These are phyloP conservation scores for Probosciger aterrimus DNA, from an alignment of 2,113 vertebrate genomes.

Conservation along the genomic window DNA sequence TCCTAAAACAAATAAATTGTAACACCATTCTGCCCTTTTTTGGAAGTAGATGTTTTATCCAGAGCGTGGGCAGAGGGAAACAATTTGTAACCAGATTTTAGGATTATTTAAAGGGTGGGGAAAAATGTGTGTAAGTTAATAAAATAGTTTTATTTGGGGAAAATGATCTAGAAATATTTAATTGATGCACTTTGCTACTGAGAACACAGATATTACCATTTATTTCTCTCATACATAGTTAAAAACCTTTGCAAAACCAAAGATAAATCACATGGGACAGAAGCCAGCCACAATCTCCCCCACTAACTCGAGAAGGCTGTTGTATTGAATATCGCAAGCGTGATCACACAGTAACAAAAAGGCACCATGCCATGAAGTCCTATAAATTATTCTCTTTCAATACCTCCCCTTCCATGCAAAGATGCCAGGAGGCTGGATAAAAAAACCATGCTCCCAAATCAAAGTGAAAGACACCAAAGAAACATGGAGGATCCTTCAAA, in stretches of 20 bases:
- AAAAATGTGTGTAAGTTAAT: background rate
- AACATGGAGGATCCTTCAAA: background rate
- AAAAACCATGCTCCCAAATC: background rate
- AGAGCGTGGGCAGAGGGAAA: background rate
- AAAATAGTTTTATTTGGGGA: background rate
- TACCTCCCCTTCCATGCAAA: background rate
- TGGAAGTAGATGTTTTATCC: background rate
- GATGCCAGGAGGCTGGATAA: background rate
- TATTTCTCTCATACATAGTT: background rate
- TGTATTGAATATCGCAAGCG: background rate
- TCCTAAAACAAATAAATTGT: background rate
- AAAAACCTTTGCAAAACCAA: background rate
- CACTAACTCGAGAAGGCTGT: background rate
- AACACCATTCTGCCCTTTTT: background rate
- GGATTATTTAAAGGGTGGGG: background rate
- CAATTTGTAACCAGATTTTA: background rate
- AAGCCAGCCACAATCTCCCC: background rate
- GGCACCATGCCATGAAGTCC: background rate
- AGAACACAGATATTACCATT: background rate
- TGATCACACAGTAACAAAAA: conserved; percentile 1
- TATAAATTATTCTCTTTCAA: background rate
- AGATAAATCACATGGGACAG: background rate
- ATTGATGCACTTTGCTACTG: background rate
- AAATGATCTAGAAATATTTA: background rate
- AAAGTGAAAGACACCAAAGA: background rate